Conservation (phyloP, 1,140 invertebrate species). For the Microplitis demolitor region DNA sequence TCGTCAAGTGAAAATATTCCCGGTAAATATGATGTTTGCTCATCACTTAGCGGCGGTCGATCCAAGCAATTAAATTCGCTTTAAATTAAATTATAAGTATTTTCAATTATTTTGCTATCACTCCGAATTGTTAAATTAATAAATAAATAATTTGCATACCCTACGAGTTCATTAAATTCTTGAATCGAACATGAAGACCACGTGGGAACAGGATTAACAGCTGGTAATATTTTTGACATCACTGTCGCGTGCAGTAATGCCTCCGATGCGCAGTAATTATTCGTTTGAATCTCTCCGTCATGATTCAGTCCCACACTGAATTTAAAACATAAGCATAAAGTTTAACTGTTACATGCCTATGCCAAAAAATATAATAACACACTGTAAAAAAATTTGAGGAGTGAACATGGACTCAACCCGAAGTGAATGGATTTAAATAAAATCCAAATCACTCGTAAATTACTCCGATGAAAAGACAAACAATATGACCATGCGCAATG, state of each 20-base stretch:
- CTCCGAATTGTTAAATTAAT: background rate
- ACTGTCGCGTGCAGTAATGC: background rate
- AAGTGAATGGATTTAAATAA: too few relatives aligned
- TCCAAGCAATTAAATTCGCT: conserved; percentile 5
- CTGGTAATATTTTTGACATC: background rate
- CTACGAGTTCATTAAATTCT: background rate
- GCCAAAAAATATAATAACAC: too few relatives aligned
- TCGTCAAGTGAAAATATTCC: conserved; percentile 3
- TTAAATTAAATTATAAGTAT: background rate
- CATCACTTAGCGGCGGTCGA: background rate
- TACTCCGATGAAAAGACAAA: too few relatives aligned
- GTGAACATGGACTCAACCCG: too few relatives aligned
- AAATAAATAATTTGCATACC: background rate
- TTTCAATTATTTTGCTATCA: background rate
- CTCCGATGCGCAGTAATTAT: conserved; percentile 8
- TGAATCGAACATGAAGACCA: conserved; percentile 1
- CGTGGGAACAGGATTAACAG: background rate
- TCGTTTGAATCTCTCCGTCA: background rate
- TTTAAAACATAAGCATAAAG: too few relatives aligned
- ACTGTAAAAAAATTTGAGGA: too few relatives aligned
- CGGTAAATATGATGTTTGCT: background rate
- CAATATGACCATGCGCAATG: too few relatives aligned
- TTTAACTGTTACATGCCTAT: too few relatives aligned
- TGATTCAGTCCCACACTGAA: conserved; percentile 12
- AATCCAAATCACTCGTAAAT: too few relatives aligned